Evolutionary conservation across 2,888 invertebrate species (phyloP), one percentile per base, ranked within the genome.

Genomic region (Eupithecia exiguata): DNA sequence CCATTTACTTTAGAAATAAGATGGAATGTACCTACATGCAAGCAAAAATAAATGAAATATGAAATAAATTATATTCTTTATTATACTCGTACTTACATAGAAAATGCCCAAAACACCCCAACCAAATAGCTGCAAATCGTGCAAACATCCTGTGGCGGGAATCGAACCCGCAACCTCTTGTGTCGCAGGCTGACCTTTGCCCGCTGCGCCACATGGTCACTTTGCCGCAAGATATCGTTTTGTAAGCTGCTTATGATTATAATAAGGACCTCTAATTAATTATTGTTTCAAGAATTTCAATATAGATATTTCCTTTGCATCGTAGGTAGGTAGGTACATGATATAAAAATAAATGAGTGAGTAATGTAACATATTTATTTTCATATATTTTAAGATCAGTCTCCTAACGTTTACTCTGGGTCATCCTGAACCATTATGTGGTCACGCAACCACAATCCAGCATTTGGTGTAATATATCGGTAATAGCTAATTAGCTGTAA

Each of bases 401-500:
- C 21, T 49, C n/a, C 9, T 25, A 25, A 58, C 12, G 58, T 25
- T 61, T 36, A 62, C 1, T 53, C 36, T 61, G 58, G 66, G 58
- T 70, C 21, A 73, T 38, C n/a, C 16, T 30, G 53, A 67, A 21
- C 21, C 67, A 76, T 76, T 73, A 77, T 68, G 65, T 69, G 58
- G 49, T 43, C 36, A 61, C 61, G 35, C 46, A 75, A 74, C 78
- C 77, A 72, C 79, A 72, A 77, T 76, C 72, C 74, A 72, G 76
- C 70, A 46, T 78, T 76, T 74, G 85, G 83, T 84, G 87, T 86
- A 84, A 86, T 89, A 88, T 93, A 93, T 92, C 86, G 91, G 90
- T 91, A 92, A 93, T 92, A 92, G 93, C 89, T 94, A 93, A 94
- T 94, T 94, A 94, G 90, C 85, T 81, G 90, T 91, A 93, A 93